Evolutionary conservation across 2,797 vertebrate species (phyloP).

Genomic region (Mareca penelope): DNA sequence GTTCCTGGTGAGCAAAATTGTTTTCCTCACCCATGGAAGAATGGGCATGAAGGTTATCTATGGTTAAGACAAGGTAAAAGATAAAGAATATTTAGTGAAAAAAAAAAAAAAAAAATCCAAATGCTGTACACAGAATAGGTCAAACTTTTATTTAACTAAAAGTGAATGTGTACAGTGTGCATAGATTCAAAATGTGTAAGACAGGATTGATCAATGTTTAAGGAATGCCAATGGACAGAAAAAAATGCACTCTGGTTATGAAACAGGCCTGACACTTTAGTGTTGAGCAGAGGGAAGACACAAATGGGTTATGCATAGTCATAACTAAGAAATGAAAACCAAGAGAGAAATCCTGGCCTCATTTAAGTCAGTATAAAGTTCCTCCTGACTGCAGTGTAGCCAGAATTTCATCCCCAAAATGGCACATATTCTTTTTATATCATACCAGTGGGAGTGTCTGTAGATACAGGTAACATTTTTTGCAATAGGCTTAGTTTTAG

Average conservation of each 20-base stretch:
- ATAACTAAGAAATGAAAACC: conserved; percentile 22
- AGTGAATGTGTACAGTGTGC: not conserved
- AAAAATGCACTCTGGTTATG: not conserved
- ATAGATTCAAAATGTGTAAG: not conserved
- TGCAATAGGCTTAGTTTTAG: conserved; percentile 48
- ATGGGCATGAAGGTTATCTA: not conserved
- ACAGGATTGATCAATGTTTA: not conserved
- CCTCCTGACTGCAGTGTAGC: conserved; percentile 24
- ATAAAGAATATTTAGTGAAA: not conserved
- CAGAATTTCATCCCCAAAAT: conserved; percentile 47
- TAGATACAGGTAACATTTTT: conserved; percentile 53
- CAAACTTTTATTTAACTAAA: not conserved
- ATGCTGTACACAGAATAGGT: not conserved
- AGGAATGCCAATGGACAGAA: conserved; percentile 14
- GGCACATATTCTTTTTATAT: conserved; percentile 61
- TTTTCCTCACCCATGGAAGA: not conserved
- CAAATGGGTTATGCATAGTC: not conserved
- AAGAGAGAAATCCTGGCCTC: conserved; percentile 32
- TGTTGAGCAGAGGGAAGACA: conserved; percentile 33
- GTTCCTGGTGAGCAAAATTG: conserved; percentile 25
- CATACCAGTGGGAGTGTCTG: conserved; percentile 60
- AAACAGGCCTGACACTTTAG: not conserved
- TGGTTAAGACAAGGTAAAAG: not conserved
- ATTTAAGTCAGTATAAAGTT: conserved; percentile 13
- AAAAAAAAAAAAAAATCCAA: not conserved